Conservation (phyloP, 2,797 vertebrate genomes). For the Typhlichthys subterraneus region DNA sequence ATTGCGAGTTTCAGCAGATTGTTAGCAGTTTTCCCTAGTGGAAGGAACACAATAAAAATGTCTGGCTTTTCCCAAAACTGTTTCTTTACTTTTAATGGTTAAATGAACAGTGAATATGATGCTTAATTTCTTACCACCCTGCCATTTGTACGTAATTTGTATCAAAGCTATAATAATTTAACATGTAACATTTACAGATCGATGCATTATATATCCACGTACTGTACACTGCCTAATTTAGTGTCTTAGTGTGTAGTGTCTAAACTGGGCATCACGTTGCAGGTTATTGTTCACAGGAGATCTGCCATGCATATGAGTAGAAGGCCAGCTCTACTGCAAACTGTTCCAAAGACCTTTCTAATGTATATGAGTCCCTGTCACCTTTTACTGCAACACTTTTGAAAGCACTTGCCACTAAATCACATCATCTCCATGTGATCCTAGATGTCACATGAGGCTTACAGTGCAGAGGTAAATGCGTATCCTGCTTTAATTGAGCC, state of each 20-base stretch:
- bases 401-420: conserved; percentile 24
- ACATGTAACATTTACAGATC: not conserved
- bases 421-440: conserved; percentile 36
- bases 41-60: not conserved
- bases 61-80: not conserved
- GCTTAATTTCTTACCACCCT: conserved; percentile 43
- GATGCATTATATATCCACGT: too few relatives aligned
- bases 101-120: conserved; percentile 23
- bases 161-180: conserved; percentile 4
- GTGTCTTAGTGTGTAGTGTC: conserved; percentile 13
- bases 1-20: conserved; percentile 3
- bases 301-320: conserved; percentile 35
- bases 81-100: conserved; percentile 18
- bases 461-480: conserved; percentile 30
- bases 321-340: conserved; percentile 13
- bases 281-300: conserved; percentile 22
- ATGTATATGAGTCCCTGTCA: not conserved
- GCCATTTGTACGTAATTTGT: conserved; percentile 44
- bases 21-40: conserved; percentile 23
- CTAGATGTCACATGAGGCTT: conserved; percentile 15
- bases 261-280: conserved; percentile 42
- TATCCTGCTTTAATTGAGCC: conserved; percentile 50
- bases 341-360: conserved; percentile 30
- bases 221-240: not conserved
- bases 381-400: conserved; percentile 10